Percentiles rank a stretch among this genome's conserved stretches.
phyloP scores from a whole-genome alignment of 1,140 invertebrate genomes.

The Drosophila paulistorum region DNA sequence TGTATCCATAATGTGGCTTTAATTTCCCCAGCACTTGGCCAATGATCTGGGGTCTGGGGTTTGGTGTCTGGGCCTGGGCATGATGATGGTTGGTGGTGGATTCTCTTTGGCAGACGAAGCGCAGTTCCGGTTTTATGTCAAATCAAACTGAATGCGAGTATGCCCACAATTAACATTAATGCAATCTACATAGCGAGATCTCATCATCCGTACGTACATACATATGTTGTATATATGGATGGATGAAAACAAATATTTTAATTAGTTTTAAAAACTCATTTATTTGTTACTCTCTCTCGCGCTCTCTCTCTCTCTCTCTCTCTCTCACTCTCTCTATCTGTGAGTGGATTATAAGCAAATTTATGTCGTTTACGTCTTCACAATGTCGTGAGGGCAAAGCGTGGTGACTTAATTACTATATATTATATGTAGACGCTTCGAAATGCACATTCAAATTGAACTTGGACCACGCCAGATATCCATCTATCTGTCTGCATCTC shows the following conservation, averaged over 20 bases:
- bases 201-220: conserved; percentile 13
- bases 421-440: conserved; percentile 24
- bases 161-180: conserved; percentile 58
- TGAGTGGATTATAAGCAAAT: conserved; percentile 31
- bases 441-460: conserved; percentile 60
- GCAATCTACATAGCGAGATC: conserved; percentile 13
- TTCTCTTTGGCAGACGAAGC: conserved; percentile 53
- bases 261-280: conserved; percentile 65
- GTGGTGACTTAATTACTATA: conserved; percentile 49
- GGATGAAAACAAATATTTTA: conserved; percentile 47
- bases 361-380: neutral
- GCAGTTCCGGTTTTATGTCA: conserved; percentile 66
- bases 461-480: conserved; percentile 20
- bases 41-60: conserved; percentile 17
- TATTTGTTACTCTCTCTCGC: conserved; percentile 21
- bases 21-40: conserved; percentile 52
- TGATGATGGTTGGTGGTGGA: conserved; percentile 41
- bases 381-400: conserved; percentile 20
- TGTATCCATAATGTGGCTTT: conserved; percentile 65
- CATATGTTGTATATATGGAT: too few species aligned
- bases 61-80: neutral
- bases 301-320: too few species aligned
- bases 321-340: too few species aligned
- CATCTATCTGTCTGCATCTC: neutral
- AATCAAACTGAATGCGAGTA: conserved; percentile 34